Percentiles rank a stretch among this genome's conserved stretches.
Conservation (phyloP, 2,888 invertebrate genomes). For the Apantesis nais region DNA sequence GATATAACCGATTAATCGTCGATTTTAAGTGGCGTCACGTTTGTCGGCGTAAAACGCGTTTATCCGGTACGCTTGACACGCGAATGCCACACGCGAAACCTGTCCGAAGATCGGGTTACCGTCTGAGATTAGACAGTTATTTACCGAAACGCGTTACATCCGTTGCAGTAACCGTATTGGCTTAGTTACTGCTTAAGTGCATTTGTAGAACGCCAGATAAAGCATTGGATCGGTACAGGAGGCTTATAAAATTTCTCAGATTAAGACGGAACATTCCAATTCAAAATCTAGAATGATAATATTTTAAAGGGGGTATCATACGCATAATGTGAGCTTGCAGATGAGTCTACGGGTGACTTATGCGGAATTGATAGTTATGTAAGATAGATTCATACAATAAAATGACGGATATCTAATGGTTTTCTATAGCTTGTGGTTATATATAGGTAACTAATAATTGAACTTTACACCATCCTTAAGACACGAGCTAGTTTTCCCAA, state of each 20-base stretch:
- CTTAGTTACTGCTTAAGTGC: constrained; percentile 5
- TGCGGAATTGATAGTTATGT: not conserved
- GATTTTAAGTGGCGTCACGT: constrained; percentile 61
- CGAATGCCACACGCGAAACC: constrained; percentile 54
- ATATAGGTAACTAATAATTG: not conserved
- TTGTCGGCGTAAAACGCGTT: constrained; percentile 58
- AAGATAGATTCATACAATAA: not conserved
- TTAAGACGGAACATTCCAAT: not conserved
- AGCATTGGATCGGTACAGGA: not conserved
- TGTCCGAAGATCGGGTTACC: constrained; percentile 32
- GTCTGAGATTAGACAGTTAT: constrained; percentile 42
- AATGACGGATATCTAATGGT: not conserved
- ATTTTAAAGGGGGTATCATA: not conserved
- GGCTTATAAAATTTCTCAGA: not conserved
- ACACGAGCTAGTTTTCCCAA: not conserved
- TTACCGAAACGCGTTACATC: constrained; percentile 41
- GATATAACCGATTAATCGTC: constrained; percentile 65
- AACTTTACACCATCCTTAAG: not conserved
- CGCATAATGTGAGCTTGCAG: not conserved
- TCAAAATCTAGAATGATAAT: not conserved
- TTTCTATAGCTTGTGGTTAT: not conserved
- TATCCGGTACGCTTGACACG: constrained; percentile 62
- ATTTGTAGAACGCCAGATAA: constrained; percentile 18
- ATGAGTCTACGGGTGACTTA: too few relatives aligned
- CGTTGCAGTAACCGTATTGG: constrained; percentile 42